These are phyloP conservation scores for Crocallis elinguaria DNA, from an alignment of 2,888 invertebrate species.

Conservation along the genomic window DNA sequence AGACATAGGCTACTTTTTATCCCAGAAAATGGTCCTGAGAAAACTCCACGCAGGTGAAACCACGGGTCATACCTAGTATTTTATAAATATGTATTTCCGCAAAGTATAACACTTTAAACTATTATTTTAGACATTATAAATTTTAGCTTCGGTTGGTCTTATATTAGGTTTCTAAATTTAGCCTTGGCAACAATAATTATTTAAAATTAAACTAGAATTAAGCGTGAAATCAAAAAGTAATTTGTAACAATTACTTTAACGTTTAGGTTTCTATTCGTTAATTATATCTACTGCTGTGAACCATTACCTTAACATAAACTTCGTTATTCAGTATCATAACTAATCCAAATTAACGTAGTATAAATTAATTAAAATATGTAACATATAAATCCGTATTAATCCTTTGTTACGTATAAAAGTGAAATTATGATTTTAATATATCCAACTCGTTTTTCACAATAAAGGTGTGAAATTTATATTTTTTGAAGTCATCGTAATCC, in stretches of 20 bases:
- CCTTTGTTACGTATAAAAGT: too few relatives aligned
- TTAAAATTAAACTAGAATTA: constrained; percentile 8
- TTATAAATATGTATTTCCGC: constrained; percentile 1
- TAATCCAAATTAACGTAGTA: too few relatives aligned
- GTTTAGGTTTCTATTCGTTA: constrained; percentile 5
- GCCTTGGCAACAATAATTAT: constrained; percentile 14
- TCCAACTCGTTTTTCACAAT: too few relatives aligned
- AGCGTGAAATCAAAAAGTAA: constrained; percentile 16
- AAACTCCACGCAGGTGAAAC: too few relatives aligned
- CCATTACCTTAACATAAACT: neutral
- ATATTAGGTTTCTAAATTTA: constrained; percentile 8
- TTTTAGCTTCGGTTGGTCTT: constrained; percentile 3
- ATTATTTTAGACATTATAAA: constrained; percentile 2
- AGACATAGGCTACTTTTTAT: too few relatives aligned
- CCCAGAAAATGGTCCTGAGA: too few relatives aligned
- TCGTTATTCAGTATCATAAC: neutral
- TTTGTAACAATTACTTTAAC: constrained; percentile 1
- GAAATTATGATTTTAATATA: too few relatives aligned
- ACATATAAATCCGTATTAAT: too few relatives aligned
- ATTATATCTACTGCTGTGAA: neutral
- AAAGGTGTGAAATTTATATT: too few relatives aligned
- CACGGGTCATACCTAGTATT: too few relatives aligned
- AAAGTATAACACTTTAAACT: neutral
- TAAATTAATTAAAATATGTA: too few relatives aligned
- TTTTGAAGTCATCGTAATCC: too few relatives aligned